phyloP scores from a whole-genome alignment of 1,140 invertebrate genomes.

The Drusus annulatus region DNA sequence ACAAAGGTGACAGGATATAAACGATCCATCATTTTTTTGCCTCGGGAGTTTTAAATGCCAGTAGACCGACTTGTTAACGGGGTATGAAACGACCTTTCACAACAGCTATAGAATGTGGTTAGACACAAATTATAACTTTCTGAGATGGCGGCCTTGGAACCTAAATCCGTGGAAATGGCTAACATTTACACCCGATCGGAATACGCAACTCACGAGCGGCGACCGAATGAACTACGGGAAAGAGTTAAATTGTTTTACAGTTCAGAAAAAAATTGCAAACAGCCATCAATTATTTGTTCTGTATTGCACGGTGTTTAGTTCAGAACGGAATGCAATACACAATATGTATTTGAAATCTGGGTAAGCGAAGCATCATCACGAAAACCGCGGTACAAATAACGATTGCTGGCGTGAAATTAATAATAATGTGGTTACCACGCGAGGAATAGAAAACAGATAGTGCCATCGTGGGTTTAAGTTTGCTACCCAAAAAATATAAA shows the following conservation, averaged over 20 bases:
- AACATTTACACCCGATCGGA: not conserved
- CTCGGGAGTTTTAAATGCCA: conserved; percentile 1
- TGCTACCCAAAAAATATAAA: not conserved
- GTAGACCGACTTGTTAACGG: conserved; percentile 6
- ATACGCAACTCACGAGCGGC: not conserved
- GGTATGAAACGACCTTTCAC: conserved; percentile 32
- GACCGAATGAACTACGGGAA: not conserved
- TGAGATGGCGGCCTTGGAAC: conserved; percentile 18
- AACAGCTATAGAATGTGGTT: conserved; percentile 1
- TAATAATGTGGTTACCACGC: not conserved
- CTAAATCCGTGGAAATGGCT: conserved; percentile 1
- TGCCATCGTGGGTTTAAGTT: not conserved
- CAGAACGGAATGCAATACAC: too few relatives aligned
- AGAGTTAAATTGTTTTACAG: not conserved
- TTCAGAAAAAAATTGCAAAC: not conserved
- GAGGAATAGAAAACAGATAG: not conserved
- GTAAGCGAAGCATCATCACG: not conserved
- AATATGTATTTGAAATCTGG: too few relatives aligned
- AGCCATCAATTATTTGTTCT: not conserved
- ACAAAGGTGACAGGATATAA: conserved; percentile 4
- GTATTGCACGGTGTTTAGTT: too few relatives aligned
- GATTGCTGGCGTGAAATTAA: not conserved
- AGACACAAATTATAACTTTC: conserved; percentile 34
- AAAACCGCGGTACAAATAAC: not conserved
- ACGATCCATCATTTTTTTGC: not conserved